Evolutionary conservation across 2,113 vertebrate genomes (phyloP).

Genomic region (Dascyllus trimaculatus): DNA sequence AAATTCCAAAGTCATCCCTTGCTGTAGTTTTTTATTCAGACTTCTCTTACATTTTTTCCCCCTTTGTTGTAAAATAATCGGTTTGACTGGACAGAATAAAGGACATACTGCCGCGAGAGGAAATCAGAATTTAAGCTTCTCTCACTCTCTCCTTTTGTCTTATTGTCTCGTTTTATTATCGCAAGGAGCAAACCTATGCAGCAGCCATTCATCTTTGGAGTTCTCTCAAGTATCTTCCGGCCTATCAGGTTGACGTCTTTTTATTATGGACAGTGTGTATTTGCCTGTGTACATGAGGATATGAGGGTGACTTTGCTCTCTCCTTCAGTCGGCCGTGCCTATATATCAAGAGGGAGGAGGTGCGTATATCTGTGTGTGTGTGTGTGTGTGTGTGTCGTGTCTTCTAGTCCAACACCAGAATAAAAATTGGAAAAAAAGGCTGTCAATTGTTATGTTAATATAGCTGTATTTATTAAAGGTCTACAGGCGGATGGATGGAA

Average conservation of each 20-base stretch:
- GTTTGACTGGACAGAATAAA: conserved; percentile 44
- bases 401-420: conserved; percentile 2
- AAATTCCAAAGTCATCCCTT: conserved; percentile 41
- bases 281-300: conserved; percentile 23
- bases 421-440: conserved; percentile 16
- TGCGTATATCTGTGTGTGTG: not conserved
- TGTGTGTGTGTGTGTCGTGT: not conserved
- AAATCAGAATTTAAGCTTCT: conserved; percentile 13
- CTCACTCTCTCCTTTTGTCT: not conserved
- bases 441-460: not conserved
- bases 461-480: conserved; percentile 25
- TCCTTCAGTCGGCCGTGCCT: conserved; percentile 45
- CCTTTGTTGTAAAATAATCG: conserved; percentile 43
- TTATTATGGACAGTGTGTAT: conserved; percentile 52
- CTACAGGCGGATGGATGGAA: conserved; percentile 45
- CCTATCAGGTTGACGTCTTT: conserved; percentile 45
- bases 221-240: conserved; percentile 56
- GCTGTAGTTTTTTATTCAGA: conserved; percentile 47
- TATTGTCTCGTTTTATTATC: conserved; percentile 55
- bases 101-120: conserved; percentile 7
- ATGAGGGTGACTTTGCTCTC: conserved; percentile 53
- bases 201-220: conserved; percentile 55
- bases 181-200: conserved; percentile 25
- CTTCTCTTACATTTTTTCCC: conserved; percentile 43
- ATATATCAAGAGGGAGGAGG: conserved; percentile 13